phyloP scores from a whole-genome alignment of 2,113 vertebrate species.

The Coptodon rendalli region DNA sequence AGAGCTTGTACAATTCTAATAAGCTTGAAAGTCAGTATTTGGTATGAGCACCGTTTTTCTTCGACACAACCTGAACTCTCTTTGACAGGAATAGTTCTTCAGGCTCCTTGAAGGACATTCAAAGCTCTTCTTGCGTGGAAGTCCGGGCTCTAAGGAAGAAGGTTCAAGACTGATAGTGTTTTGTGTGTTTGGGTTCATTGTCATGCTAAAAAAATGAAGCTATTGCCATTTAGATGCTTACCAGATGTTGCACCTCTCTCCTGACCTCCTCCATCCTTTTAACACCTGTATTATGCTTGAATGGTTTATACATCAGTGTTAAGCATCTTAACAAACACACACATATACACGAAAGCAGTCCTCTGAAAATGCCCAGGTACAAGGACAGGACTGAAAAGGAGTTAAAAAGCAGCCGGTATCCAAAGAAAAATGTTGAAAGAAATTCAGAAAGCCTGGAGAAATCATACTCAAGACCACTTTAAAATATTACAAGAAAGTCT shows the following conservation, averaged over 20 bases:
- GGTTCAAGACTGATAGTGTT: background rate
- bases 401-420: background rate
- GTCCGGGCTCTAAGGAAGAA: background rate
- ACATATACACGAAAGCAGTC: background rate
- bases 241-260: background rate
- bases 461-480: background rate
- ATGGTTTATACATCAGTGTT: background rate
- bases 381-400: background rate
- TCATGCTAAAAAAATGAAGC: background rate
- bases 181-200: background rate
- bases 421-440: background rate
- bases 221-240: background rate
- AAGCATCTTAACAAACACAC: background rate
- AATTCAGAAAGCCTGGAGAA: background rate
- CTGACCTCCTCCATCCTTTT: background rate
- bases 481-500: background rate
- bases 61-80: background rate
- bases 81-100: background rate
- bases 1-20: background rate
- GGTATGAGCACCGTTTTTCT: background rate
- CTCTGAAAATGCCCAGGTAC: background rate
- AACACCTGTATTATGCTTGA: background rate
- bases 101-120: background rate
- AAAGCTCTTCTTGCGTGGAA: background rate
- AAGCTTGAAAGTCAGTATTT: background rate